Conservation (phyloP, 2,797 vertebrate genomes). For the Esox masquinongy region DNA sequence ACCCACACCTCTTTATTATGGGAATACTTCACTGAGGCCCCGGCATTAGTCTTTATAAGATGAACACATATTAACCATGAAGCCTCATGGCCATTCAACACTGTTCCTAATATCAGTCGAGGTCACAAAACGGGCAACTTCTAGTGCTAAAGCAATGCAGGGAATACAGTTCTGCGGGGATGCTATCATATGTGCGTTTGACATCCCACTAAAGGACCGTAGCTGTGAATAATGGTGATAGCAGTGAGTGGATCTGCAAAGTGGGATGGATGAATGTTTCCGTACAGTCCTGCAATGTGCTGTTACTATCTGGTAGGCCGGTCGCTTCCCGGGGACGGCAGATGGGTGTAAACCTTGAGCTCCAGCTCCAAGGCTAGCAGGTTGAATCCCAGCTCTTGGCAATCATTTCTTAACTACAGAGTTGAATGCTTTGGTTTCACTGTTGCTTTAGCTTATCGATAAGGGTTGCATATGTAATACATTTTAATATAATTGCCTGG, state of each 20-base stretch:
- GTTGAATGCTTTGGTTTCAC: no score
- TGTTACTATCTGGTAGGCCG: no score
- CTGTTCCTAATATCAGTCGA: neutral
- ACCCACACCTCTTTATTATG: slow-evolving; percentile 3
- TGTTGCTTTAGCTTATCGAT: no score
- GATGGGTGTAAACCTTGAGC: no score
- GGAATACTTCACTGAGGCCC: neutral
- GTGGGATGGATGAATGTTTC: neutral
- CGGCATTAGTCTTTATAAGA: slow-evolving; percentile 3
- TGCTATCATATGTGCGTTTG: neutral
- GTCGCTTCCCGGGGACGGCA: no score
- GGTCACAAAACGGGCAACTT: neutral
- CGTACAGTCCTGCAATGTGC: neutral
- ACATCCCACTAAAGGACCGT: neutral
- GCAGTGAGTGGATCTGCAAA: neutral
- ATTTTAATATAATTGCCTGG: no score
- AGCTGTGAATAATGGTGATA: neutral
- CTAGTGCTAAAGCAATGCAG: neutral
- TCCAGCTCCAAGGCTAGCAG: no score
- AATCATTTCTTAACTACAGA: no score
- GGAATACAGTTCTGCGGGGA: neutral
- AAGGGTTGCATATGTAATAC: no score
- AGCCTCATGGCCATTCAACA: neutral
- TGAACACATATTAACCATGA: neutral
- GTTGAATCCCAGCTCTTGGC: no score